Evolutionary conservation across 1,140 invertebrate species (phyloP).

Genomic region (Drosophila navojoa): DNA sequence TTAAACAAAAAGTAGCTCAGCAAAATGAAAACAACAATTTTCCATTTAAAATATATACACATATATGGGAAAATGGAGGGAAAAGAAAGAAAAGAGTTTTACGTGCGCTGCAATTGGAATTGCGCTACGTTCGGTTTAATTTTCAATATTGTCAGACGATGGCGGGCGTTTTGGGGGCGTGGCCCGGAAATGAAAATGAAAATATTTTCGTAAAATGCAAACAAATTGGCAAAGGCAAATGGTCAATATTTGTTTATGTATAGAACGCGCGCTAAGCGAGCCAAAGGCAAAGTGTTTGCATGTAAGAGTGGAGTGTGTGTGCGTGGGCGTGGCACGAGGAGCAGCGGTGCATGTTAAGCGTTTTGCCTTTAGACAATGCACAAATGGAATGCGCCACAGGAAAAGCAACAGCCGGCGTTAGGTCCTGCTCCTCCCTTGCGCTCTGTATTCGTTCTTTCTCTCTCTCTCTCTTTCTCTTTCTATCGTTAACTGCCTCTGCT

Average conservation of each 20-base stretch:
- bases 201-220: conserved; percentile 74
- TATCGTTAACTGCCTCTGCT: background rate
- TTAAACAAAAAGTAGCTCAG: background rate
- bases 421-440: background rate
- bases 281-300: conserved; percentile 45
- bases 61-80: background rate
- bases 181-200: conserved; percentile 59
- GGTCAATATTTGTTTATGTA: conserved; percentile 72
- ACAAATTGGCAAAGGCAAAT: conserved; percentile 76
- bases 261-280: conserved; percentile 36
- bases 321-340: conserved; percentile 12
- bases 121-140: conserved; percentile 52
- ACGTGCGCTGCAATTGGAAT: conserved; percentile 11
- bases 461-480: background rate
- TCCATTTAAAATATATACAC: background rate
- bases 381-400: conserved; percentile 28
- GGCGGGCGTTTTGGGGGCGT: background rate
- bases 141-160: conserved; percentile 52
- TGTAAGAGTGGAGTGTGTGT: background rate
- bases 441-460: background rate
- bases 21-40: background rate
- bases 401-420: conserved; percentile 57
- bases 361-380: conserved; percentile 60
- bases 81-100: background rate
- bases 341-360: conserved; percentile 64